phyloP scores from a whole-genome alignment of 2,888 invertebrate genomes.

The Himalopsyche kuldschensis region DNA sequence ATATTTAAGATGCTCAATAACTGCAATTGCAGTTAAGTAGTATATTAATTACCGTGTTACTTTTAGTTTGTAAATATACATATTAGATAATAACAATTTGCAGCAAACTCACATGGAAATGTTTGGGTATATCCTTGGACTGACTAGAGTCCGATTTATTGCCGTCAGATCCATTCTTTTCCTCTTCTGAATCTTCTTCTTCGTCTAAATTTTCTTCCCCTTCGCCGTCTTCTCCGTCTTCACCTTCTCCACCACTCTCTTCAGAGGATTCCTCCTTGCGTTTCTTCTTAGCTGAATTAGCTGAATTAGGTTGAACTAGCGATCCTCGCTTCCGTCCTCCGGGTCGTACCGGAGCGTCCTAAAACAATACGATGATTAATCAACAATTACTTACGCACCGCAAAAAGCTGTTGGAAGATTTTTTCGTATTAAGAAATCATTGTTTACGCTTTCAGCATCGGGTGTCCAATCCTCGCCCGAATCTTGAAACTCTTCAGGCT shows the following conservation, averaged over 20 bases:
- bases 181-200: conserved; percentile 49
- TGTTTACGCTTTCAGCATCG: conserved; percentile 55
- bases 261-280: conserved; percentile 55
- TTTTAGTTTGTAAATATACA: no score
- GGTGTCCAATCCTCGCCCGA: conserved; percentile 62
- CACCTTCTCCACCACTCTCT: conserved; percentile 56
- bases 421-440: not conserved
- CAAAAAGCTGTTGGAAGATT: not conserved
- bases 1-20: no score
- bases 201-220: conserved; percentile 41
- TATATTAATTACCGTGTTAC: no score
- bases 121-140: conserved; percentile 60
- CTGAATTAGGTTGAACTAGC: not conserved
- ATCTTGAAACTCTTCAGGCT: conserved; percentile 60
- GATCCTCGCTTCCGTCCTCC: not conserved
- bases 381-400: not conserved
- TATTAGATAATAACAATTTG: not conserved
- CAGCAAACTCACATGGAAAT: conserved; percentile 55
- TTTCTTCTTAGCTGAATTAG: conserved; percentile 32
- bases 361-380: not conserved
- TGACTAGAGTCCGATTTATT: conserved; percentile 60
- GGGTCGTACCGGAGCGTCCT: conserved; percentile 4
- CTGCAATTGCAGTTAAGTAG: no score
- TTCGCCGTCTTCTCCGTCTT: conserved; percentile 57
- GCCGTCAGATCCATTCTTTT: conserved; percentile 59